These are phyloP conservation scores for Gallinago media DNA, from an alignment of 2,113 vertebrate genomes.

Conservation along the genomic window DNA sequence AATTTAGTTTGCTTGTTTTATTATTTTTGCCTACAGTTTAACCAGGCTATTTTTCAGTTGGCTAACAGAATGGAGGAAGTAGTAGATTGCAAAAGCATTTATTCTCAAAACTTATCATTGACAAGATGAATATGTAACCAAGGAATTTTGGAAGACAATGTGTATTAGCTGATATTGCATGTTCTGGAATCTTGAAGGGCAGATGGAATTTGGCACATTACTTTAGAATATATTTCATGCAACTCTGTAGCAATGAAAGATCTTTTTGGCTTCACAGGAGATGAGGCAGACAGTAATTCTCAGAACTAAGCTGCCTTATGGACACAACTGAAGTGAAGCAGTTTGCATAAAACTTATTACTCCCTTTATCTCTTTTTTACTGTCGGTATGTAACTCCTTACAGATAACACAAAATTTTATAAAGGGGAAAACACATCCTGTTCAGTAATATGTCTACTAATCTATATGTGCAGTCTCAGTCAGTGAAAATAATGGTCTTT, in stretches of 20 bases:
- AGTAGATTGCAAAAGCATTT: not conserved
- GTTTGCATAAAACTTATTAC: not conserved
- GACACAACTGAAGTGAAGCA: not conserved
- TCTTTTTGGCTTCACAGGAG: not conserved
- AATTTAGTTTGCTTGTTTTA: not conserved
- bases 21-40: not conserved
- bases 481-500: rapidly evolving
- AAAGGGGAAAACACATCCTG: not conserved
- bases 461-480: too few relatives aligned
- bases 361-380: not conserved
- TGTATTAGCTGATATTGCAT: not conserved
- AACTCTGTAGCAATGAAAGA: not conserved
- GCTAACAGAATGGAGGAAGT: not conserved
- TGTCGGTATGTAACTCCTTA: not conserved
- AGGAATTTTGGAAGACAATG: not conserved
- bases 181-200: not conserved
- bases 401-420: not conserved
- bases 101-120: not conserved
- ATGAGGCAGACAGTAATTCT: not conserved
- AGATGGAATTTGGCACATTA: not conserved
- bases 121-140: not conserved
- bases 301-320: not conserved
- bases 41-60: not conserved
- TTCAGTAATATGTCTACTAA: not conserved
- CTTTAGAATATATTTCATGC: not conserved